Base-by-base conservation (phyloP, 2,888 invertebrate genomes). In the Crioceris asparagi region DNA sequence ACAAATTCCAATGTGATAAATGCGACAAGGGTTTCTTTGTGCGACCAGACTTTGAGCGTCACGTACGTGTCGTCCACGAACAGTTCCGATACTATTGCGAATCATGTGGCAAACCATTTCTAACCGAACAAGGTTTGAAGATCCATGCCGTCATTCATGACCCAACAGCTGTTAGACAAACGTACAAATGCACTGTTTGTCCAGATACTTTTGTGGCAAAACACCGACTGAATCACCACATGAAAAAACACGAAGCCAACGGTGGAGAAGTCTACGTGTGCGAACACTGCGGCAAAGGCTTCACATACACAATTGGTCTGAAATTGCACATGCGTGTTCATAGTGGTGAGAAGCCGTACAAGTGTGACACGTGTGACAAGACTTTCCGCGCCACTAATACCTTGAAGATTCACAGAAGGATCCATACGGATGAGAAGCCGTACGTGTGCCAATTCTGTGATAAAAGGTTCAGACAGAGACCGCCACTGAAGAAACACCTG, bases 401-500 rank as follows among this genome's bases (percentile, higher is more conserved):
- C 39, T 42, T 47, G 21, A 48, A 41, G 38, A 53, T 42, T 4
- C 52, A 52, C 29, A 44, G 37, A 15, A 36, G 41, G 15, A 44
- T 45, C 15, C 51, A 53, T 25, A 46, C 44, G 1, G 40, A 48
- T 10, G 47, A 48, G 27, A 45, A 43, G 29, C 45, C 45, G n/a
- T 45, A 41, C 15, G 38, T 30, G 30, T 45, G 45, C 34, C 12
- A 17, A 4, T 17, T 43, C 3, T 45, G 45, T 17, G 38, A 38
- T 25, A 45, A 46, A 36, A 18, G 34, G 39, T 40, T 45, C 19
- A 39, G 43, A 32, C 45, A 45, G 25, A 39, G 36, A 17, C 41
- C 45, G 5, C 39, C 43, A 1, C 41, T 57, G 17, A 48, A 45
- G 15, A 46, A 50, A 12, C 72, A 73, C 45, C 67, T 69, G 66